Base-by-base conservation (phyloP, 2,888 invertebrate genomes). In the Eupithecia vulgata region DNA sequence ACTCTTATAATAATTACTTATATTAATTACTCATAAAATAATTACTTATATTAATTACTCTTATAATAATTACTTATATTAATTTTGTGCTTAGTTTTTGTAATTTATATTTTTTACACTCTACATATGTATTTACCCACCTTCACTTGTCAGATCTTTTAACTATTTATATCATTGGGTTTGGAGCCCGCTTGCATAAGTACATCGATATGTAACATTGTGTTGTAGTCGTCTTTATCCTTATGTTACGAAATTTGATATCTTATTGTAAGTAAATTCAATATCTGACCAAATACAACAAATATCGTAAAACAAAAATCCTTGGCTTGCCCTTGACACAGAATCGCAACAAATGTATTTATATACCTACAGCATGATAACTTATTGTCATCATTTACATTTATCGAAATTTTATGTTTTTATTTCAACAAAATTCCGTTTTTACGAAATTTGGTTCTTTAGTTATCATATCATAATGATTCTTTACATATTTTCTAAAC, bases 261-360 rank as follows among this genome's bases (percentile, higher is more conserved):
- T 25, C 13, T 25, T 57, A 57, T 57, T 57, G 57, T 25, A 25
- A 57, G 25, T 21, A 25, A 52, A 52, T 57, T 57, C 57, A 57
- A 57, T 57, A 57, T 25, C 12, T 57, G 57, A 5, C 25, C 57
- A 25, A 57, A 57, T 13, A 57, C 57, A 57, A 25, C 10, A 10
- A 62, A 34, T 12, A 64, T 35, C 62, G n/a, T 64, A 37, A 35
- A n/a, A 64, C 12, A n/a, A 12, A 61, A 35, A n/a, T 64, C 35
- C 17, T 37, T 37, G 35, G 62, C 25, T 65, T 42, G 13, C 13
- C 64, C 65, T 65, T 25, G 65, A 40, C 65, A 65, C 34, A 61
- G 40, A 65, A 40, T 40, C 25, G 40, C 21, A 42, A 42, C 64
- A 37, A 35, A 30, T 30, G 25, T 7, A 37, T 37, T 3, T 1